Conservation (phyloP, 2,113 vertebrate genomes). For the Cryptomyrus ogoouensis region DNA sequence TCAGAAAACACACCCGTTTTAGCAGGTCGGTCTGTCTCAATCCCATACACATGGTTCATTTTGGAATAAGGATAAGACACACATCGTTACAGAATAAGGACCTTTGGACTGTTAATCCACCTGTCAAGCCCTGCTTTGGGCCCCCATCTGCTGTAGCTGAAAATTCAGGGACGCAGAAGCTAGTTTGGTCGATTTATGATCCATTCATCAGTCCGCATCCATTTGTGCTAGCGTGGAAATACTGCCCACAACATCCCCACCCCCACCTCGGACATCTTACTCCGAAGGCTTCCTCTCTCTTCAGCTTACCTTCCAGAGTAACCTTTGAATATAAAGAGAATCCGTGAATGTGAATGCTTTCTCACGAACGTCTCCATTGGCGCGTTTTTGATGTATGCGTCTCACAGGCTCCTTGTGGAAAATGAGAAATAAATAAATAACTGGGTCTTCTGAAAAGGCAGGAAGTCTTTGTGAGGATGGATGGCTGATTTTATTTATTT, state of each 20-base stretch:
- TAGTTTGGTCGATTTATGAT: neutral
- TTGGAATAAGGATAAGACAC: neutral
- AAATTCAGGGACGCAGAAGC: neutral
- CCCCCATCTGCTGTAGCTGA: neutral
- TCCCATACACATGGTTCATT: neutral
- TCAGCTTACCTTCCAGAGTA: neutral
- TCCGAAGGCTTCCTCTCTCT: neutral
- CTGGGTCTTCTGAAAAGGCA: neutral
- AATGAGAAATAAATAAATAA: neutral
- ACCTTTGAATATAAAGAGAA: neutral
- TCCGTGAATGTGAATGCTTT: neutral
- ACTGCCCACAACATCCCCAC: neutral
- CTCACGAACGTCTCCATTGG: neutral
- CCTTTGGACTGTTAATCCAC: neutral
- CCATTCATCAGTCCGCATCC: neutral
- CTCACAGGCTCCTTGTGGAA: neutral
- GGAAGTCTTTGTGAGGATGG: neutral
- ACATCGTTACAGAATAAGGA: neutral
- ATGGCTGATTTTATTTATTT: neutral
- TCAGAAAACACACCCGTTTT: neutral
- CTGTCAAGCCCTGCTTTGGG: neutral
- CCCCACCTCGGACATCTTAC: neutral
- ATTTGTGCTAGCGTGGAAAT: neutral
- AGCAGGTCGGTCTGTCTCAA: neutral
- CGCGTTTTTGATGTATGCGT: too few species aligned